Evolutionary conservation across 2,113 vertebrate species (phyloP).

Genomic region (Haemorhous mexicanus): DNA sequence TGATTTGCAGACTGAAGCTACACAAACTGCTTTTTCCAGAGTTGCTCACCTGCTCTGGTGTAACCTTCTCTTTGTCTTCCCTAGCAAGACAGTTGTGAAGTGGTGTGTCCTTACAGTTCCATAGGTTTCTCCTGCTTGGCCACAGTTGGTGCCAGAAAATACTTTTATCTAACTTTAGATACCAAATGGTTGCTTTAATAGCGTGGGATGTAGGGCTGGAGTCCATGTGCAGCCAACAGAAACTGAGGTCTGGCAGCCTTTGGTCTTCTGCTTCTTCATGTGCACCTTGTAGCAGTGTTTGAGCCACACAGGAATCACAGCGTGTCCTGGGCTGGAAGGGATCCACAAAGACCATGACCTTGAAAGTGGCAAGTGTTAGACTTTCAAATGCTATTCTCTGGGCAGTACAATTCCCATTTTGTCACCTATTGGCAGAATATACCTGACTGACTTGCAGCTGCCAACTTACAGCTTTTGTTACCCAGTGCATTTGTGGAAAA

Average conservation of each 20-base stretch:
- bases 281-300: not conserved
- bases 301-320: not conserved
- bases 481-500: not conserved
- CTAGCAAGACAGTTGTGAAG: not conserved
- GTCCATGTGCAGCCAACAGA: not conserved
- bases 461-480: not conserved
- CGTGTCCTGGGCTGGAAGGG: not conserved
- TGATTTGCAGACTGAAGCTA: not conserved
- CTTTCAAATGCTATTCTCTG: not conserved
- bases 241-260: not conserved
- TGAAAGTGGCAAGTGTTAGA: not conserved
- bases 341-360: fast-evolving
- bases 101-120: fast-evolving
- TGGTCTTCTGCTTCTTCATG: not conserved
- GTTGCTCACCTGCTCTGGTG: fast-evolving
- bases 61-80: not conserved
- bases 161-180: not conserved
- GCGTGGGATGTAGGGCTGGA: not conserved
- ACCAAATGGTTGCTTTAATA: not conserved
- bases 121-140: not conserved
- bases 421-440: not conserved
- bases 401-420: not conserved
- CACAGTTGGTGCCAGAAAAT: not conserved
- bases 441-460: not conserved
- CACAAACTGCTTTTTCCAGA: not conserved